phyloP scores from a whole-genome alignment of 2,888 invertebrate species.

The Ormyrus labotus region DNA sequence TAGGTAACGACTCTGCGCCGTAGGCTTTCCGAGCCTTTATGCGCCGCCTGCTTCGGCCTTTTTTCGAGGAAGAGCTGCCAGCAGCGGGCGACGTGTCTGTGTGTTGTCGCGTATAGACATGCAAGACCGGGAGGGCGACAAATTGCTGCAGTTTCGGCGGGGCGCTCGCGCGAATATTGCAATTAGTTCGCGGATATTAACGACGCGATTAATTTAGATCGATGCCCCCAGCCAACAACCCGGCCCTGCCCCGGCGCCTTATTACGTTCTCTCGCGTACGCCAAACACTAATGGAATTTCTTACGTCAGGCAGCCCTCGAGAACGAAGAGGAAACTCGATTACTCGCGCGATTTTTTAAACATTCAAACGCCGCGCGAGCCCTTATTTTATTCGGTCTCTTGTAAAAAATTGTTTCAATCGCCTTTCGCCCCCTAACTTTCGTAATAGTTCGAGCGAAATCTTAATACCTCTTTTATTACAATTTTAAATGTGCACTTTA shows the following conservation, averaged over 20 bases:
- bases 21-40: background rate
- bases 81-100: background rate
- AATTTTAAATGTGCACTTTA: slow-evolving; percentile 45
- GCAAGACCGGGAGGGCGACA: slow-evolving; percentile 6
- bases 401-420: slow-evolving; percentile 30
- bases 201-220: slow-evolving; percentile 61
- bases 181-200: slow-evolving; percentile 59
- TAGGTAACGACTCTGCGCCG: slow-evolving; percentile 2
- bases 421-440: slow-evolving; percentile 16
- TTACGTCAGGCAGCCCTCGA: slow-evolving; percentile 2
- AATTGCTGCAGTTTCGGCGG: slow-evolving; percentile 42
- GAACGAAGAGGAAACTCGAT: background rate
- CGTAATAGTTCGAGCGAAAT: slow-evolving; percentile 16
- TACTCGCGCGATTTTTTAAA: background rate
- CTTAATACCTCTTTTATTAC: slow-evolving; percentile 46
- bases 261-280: slow-evolving; percentile 4
- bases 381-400: background rate
- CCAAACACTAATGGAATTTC: slow-evolving; percentile 38
- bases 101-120: background rate
- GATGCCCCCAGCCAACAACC: slow-evolving; percentile 30
- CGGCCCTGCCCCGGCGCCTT: slow-evolving; percentile 1
- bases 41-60: background rate
- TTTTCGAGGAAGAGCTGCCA: background rate
- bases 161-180: slow-evolving; percentile 41
- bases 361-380: background rate